Evolutionary conservation across 1,140 invertebrate species (phyloP), one percentile per base, ranked within the genome.

Genomic region (Brachionus calyciflorus): DNA sequence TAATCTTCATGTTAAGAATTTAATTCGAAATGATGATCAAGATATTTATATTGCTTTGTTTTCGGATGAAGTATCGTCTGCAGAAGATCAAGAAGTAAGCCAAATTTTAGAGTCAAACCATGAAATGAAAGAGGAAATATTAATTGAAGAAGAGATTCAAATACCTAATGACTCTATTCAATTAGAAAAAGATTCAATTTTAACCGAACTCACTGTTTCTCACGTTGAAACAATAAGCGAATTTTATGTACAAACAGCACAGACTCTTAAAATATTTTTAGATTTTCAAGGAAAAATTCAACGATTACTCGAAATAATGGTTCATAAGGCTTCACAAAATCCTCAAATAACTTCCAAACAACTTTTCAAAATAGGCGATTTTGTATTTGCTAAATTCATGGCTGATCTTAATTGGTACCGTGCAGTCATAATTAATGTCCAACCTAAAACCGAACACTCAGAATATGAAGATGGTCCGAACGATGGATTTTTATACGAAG

Each of bases 181-280:
- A n/a, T 37, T 65, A 24, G 60, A 65, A 12, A 65, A 12, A 3
- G 37, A 44, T 46, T 19, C 60, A 9, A 33, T 60, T 21, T 44
- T 65, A 21, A 21, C 40, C 5, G 17, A 14, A 7, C 24, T 51
- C 1, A 28, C 21, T 10, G 33, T 73, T 40, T 44, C 51, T 24
- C 30, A 73, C n/a, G 40, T 73, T 51, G 30, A 55, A 73, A 51
- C 69, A 1, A 4, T 73, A 21, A 26, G 19, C 26, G 69, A 73
- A 40, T 73, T 73, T 46, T 73, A 73, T 55, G 69, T 73, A 1
- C 69, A 73, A 30, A 51, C 69, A 2, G 19, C 46, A 19, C 46
- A 73, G 1, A 49, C 28, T 24, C 19, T 51, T 24, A n/a, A 41
- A 44, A n/a, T 24, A n/a, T 44, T 44, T 24, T 44, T 65, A 14